Evolutionary conservation across 2,888 invertebrate genomes (phyloP).

Genomic region (Ditula angustiorana): DNA sequence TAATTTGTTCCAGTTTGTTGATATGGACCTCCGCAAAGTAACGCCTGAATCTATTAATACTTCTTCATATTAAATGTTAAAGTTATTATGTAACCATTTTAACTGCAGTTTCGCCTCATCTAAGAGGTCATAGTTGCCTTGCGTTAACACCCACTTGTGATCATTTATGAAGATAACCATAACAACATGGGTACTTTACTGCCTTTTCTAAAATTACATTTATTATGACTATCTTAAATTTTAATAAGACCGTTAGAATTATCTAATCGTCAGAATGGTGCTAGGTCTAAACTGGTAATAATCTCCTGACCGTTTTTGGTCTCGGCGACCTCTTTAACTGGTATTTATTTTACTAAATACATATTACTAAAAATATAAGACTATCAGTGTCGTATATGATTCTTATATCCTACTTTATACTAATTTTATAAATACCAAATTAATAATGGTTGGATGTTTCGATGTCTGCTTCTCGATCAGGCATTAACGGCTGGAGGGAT

Average conservation of each 20-base stretch:
- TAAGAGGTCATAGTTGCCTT: conserved; percentile 29
- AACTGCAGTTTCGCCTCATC: conserved; percentile 1
- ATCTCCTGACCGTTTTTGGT: no score
- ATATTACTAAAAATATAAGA: no score
- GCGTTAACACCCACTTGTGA: conserved; percentile 38
- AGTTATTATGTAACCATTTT: not conserved
- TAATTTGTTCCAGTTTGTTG: no score
- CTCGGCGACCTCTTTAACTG: no score
- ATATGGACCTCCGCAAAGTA: no score
- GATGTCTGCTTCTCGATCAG: no score
- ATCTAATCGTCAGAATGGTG: not conserved
- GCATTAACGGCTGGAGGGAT: no score
- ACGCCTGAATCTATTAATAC: no score
- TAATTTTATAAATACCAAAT: not conserved
- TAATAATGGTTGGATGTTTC: no score
- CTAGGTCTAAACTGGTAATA: no score
- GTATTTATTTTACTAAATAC: no score
- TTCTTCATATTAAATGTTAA: not conserved
- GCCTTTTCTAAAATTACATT: not conserved
- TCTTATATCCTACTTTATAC: not conserved
- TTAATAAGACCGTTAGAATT: not conserved
- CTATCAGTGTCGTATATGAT: no score
- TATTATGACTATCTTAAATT: not conserved
- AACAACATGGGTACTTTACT: conserved; percentile 16
- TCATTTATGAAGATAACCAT: conserved; percentile 29